Conservation (phyloP, 2,113 vertebrate genomes). For the Oncorhynchus keta region DNA sequence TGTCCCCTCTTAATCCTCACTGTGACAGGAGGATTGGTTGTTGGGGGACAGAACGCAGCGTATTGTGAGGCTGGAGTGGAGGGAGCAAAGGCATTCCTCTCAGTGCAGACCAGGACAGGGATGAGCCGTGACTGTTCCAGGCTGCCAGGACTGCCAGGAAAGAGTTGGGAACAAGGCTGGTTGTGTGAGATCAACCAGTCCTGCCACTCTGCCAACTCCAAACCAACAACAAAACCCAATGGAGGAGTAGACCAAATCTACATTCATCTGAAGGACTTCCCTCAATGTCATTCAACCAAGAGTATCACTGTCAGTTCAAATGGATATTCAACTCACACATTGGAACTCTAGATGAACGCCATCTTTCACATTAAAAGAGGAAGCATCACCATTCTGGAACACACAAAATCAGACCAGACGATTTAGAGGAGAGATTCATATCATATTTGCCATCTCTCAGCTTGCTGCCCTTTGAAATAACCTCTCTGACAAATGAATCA, state of each 20-base stretch:
- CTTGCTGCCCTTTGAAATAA: no score
- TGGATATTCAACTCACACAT: background rate
- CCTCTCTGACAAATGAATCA: no score
- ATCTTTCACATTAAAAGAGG: background rate
- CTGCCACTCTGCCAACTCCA: no score
- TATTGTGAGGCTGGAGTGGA: background rate
- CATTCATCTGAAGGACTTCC: background rate
- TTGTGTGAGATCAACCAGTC: constrained; percentile 12
- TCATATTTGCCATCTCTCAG: no score
- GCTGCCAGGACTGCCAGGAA: background rate
- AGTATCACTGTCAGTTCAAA: background rate
- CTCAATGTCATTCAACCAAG: background rate
- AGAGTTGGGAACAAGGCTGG: background rate
- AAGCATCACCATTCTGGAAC: background rate
- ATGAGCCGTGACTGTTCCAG: background rate
- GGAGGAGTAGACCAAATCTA: background rate
- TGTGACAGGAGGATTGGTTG: background rate
- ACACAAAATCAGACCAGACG: no score
- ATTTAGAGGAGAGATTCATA: no score
- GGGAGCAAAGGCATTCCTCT: background rate
- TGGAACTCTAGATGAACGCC: background rate
- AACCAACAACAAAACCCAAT: background rate
- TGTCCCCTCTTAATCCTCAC: background rate
- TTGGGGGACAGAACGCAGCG: background rate
- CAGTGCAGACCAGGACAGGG: background rate